Base-by-base conservation (phyloP, 2,797 vertebrate genomes). In the Peromyscus attwateri region DNA sequence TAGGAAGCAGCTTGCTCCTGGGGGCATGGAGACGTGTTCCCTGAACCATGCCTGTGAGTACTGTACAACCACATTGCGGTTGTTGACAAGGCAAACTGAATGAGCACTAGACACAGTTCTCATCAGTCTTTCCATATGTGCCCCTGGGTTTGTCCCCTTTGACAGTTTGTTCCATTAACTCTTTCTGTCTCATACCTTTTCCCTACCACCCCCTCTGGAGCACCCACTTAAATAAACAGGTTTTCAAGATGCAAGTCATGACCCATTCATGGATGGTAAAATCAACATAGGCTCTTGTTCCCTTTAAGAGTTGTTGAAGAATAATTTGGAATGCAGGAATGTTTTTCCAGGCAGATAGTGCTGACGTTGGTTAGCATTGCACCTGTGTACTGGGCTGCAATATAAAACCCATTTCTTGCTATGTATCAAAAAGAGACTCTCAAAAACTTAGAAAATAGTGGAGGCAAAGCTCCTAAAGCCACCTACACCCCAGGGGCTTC, bases 181-280 rank as follows among this genome's bases (percentile, higher is more conserved):
- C 6, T 31, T 43, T 10, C 49, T 10, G 7, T 7, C 37, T 23
- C 40, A 3, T 23, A 83, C 37, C 9, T 57, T 40, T 68, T 75
- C 7, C 57, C 82, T 79, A 5, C 49, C n/a, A 37, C 3, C 49
- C 34, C 37, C 31, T 23, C 14, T 21, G 76, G 73, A 77, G 12
- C 68, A 31, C 3, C n/a, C 76, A 60, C 25, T 77, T 57, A 94
- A 81, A 43, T 84, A 40, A 52, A 55, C 77, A 37, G 76, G 40
- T 92, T 96, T 90, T 70, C 62, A 89, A 13, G 64, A 60, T 52
- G 17, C 34, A 93, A 71, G n/a, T 96, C 4, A 21, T 77, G 52
- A 77, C 66, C 49, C 83, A 57, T 34, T 43, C 64, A 27, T 77
- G 31, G 79, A 25, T 75, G n/a, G n/a, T 64, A 55, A 85, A 79